These are phyloP conservation scores for Listronotus oregonensis DNA, from an alignment of 1,140 invertebrate species.

Conservation along the genomic window DNA sequence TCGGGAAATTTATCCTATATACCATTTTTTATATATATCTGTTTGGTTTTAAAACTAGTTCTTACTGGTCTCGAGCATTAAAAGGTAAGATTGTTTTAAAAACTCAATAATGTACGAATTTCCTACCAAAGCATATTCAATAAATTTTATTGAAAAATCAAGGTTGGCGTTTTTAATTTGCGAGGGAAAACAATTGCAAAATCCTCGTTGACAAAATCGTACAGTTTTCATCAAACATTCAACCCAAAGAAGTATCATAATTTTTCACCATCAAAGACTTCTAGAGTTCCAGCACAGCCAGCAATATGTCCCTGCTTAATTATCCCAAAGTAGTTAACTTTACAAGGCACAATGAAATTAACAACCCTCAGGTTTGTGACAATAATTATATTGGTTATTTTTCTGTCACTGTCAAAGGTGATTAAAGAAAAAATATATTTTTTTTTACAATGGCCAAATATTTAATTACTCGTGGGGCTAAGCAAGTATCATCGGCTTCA, in stretches of 20 bases:
- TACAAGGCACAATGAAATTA: conserved; percentile 5
- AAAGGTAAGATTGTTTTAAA: too few species aligned
- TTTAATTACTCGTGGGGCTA: too few species aligned
- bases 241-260: conserved; percentile 6
- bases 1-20: too few species aligned
- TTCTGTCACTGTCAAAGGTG: neutral
- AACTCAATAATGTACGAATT: too few species aligned
- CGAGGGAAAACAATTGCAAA: neutral
- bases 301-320: conserved; percentile 7
- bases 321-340: conserved; percentile 10
- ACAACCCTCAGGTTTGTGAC: conserved; percentile 15
- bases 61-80: too few species aligned
- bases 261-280: neutral
- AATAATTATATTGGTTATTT: conserved; percentile 18
- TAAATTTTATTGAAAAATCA: too few species aligned
- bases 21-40: too few species aligned
- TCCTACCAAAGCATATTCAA: too few species aligned
- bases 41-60: too few species aligned
- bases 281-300: neutral
- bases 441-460: too few species aligned
- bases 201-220: conserved; percentile 16
- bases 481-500: too few species aligned
- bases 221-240: conserved; percentile 16
- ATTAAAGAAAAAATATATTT: too few species aligned
- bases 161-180: neutral